These are phyloP conservation scores for Harpalus rufipes DNA, from an alignment of 2,888 invertebrate species.

Conservation along the genomic window DNA sequence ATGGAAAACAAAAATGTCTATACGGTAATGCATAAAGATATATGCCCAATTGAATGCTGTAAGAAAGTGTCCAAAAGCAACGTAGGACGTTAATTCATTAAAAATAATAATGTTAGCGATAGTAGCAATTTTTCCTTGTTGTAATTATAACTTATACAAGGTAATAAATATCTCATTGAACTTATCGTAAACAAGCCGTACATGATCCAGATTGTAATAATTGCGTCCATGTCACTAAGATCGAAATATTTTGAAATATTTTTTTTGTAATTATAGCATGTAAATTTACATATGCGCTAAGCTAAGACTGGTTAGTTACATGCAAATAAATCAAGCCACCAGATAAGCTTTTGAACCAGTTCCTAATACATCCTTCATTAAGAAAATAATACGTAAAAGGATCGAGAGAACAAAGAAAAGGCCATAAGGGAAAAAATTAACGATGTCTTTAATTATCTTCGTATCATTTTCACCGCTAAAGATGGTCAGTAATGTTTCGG, in stretches of 20 bases:
- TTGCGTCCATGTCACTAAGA: slow-evolving; percentile 22
- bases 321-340: slow-evolving; percentile 30
- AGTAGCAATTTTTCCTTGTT: neutral
- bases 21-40: neutral
- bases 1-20: no score
- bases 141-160: slow-evolving; percentile 1
- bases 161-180: slow-evolving; percentile 10
- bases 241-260: slow-evolving; percentile 49
- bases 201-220: slow-evolving; percentile 32
- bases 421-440: slow-evolving; percentile 39
- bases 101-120: neutral
- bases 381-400: slow-evolving; percentile 50
- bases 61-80: no score
- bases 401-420: slow-evolving; percentile 24
- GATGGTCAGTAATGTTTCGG: slow-evolving; percentile 27
- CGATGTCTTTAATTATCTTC: slow-evolving; percentile 45
- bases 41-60: neutral
- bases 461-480: slow-evolving; percentile 41
- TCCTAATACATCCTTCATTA: slow-evolving; percentile 54
- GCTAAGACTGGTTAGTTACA: slow-evolving; percentile 28
- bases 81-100: neutral
- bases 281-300: slow-evolving; percentile 37
- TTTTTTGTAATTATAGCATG: slow-evolving; percentile 43
- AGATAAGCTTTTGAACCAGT: slow-evolving; percentile 46
- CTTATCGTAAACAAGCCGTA: slow-evolving; percentile 26